These are phyloP conservation scores for Aelia acuminata DNA, from an alignment of 2,888 invertebrate genomes.

Conservation along the genomic window DNA sequence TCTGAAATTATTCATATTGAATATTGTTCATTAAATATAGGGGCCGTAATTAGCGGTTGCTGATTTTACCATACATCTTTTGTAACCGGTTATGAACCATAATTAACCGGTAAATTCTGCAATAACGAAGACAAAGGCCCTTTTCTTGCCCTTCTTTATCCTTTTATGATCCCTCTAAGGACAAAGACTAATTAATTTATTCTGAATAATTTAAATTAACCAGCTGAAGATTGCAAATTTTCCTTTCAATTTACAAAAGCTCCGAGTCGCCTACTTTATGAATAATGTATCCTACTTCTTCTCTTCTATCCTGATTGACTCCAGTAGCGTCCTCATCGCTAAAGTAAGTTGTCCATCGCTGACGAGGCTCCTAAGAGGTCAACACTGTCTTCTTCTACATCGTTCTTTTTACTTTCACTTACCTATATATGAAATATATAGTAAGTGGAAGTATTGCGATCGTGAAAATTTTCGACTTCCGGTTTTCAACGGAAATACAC, in stretches of 20 bases:
- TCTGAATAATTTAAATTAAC: conserved; percentile 34
- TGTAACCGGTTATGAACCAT: not conserved
- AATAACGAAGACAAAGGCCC: not conserved
- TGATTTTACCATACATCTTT: not conserved
- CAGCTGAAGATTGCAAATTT: conserved; percentile 23
- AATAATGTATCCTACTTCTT: not conserved
- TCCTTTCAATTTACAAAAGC: conserved; percentile 25
- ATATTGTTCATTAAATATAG: too few species aligned
- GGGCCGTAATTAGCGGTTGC: not conserved
- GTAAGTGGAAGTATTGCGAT: too few species aligned
- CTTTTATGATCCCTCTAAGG: not conserved
- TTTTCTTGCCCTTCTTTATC: not conserved
- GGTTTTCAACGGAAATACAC: too few species aligned
- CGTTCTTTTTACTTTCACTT: too few species aligned
- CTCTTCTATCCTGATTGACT: not conserved
- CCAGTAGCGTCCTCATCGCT: not conserved
- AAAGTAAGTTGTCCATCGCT: not conserved
- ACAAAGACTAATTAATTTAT: conserved; percentile 28
- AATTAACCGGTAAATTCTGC: not conserved
- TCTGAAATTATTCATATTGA: too few species aligned
- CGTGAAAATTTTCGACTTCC: too few species aligned
- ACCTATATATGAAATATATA: too few species aligned
- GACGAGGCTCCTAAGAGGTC: too few species aligned
- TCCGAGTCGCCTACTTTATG: not conserved
- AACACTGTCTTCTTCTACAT: too few species aligned